Conservation (phyloP, 1,140 invertebrate species). For the Leptopilina boulardi region DNA sequence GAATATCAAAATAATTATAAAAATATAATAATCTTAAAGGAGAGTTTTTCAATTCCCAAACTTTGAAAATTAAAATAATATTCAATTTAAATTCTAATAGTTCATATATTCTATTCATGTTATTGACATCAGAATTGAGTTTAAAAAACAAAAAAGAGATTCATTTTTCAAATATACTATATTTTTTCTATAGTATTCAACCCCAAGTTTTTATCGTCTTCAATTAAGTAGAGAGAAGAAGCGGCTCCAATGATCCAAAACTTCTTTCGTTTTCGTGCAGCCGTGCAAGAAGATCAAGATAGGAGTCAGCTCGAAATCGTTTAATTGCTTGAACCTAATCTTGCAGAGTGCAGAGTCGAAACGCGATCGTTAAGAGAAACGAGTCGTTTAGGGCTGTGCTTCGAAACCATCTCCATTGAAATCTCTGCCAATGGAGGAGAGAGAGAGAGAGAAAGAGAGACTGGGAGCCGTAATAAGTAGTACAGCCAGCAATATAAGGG, state of each 20-base stretch:
- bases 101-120: no score
- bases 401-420: constrained; percentile 46
- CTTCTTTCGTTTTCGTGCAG: constrained; percentile 28
- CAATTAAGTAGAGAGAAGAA: constrained; percentile 11
- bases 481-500: neutral
- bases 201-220: constrained; percentile 9
- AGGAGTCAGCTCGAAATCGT: constrained; percentile 43
- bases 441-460: neutral
- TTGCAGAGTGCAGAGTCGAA: constrained; percentile 41
- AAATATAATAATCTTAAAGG: no score
- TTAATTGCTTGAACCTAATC: constrained; percentile 61
- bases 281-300: constrained; percentile 36
- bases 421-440: neutral
- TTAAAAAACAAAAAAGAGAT: neutral
- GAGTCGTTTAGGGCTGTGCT: constrained; percentile 44
- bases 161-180: neutral
- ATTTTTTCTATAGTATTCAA: neutral
- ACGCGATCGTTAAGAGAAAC: constrained; percentile 42
- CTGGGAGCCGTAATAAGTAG: neutral
- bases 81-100: no score
- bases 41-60: no score
- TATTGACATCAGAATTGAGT: neutral
- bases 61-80: no score
- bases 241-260: constrained; percentile 25
- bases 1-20: no score